Base-by-base conservation (phyloP, 37 sponge, comb jelly and placozoan species). In the Ianthella basta region DNA sequence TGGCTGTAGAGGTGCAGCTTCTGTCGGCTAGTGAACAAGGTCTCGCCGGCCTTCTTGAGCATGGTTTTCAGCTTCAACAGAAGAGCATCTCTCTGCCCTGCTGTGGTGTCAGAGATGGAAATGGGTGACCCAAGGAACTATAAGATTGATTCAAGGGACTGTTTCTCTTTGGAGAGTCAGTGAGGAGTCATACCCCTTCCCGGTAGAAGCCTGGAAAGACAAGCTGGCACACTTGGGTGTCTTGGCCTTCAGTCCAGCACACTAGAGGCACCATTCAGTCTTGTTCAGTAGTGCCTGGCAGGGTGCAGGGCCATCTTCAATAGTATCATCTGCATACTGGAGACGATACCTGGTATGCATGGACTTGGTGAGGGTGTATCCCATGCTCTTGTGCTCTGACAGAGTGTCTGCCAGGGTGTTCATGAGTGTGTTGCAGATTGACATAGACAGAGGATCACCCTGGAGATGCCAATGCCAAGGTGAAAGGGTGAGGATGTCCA, bases 371-470 rank as follows among this genome's bases (percentile, higher is more conserved):
- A 84, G 10, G 37, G 27, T 24, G 84, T 84, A 72, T 4, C 84
- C 84, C 0, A 73, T 3, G 38, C 72, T 21, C n/a, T 5, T 27
- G 59, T 35, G 25, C 19, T 21, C 29, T 0, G 73, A 34, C 37
- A 84, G 27, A 55, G 84, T 56, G 39, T 84, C 84, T 0, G 55
- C 40, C 20, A 79, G 80, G 4, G 80, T 86, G 80, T 77, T 65
- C 67, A 86, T 80, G 6, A 86, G 80, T 0, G 80, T 78, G 66
- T 80, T 80, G 66, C 77, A 86, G 15, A 86, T 79, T 0, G 57
- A 57, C 33, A 86, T 80, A 18, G 86, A 86, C 10, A 86, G 67
- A 24, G 86, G 86, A 67, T 86, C 86, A 3, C 86, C 86, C 33
- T 86, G 86, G 68, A 72, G 78, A 86, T 80, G 0, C 86, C 84